Evolutionary conservation across 1,140 invertebrate species (phyloP).

Genomic region (Drosophila burlai): DNA sequence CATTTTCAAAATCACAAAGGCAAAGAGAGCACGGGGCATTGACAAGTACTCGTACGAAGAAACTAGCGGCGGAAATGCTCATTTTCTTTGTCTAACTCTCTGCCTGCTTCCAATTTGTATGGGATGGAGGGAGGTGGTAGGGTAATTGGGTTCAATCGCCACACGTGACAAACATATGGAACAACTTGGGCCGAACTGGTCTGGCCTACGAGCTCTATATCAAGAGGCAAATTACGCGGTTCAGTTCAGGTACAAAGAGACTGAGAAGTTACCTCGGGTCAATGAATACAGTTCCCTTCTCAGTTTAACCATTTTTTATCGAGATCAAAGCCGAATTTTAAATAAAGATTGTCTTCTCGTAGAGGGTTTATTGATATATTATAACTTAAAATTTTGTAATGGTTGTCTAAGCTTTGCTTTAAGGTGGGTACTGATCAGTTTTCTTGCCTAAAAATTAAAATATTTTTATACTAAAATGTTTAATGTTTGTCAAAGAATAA

Average conservation of each 20-base stretch:
- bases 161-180: slow-evolving; percentile 53
- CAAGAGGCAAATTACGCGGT: slow-evolving; percentile 39
- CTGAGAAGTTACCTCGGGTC: slow-evolving; percentile 18
- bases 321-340: background rate
- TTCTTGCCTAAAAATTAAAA: too few relatives aligned
- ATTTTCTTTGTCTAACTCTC: slow-evolving; percentile 23
- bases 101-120: slow-evolving; percentile 14
- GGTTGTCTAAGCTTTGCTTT: too few relatives aligned
- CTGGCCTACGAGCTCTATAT: slow-evolving; percentile 3
- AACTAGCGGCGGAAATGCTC: slow-evolving; percentile 34
- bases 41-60: slow-evolving; percentile 28
- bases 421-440: background rate
- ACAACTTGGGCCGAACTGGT: slow-evolving; percentile 14
- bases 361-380: background rate
- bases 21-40: slow-evolving; percentile 4
- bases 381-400: background rate
- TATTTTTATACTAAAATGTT: background rate
- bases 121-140: background rate
- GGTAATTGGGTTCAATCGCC: slow-evolving; percentile 38
- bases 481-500: too few relatives aligned
- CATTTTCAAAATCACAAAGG: slow-evolving; percentile 52
- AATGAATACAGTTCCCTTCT: slow-evolving; percentile 17
- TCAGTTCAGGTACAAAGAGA: slow-evolving; percentile 37
- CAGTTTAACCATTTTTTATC: background rate
- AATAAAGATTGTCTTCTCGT: background rate